Evolutionary conservation across 2,888 invertebrate genomes (phyloP), one percentile per base, ranked within the genome.

Genomic region (Drosophila macrothrix): DNA sequence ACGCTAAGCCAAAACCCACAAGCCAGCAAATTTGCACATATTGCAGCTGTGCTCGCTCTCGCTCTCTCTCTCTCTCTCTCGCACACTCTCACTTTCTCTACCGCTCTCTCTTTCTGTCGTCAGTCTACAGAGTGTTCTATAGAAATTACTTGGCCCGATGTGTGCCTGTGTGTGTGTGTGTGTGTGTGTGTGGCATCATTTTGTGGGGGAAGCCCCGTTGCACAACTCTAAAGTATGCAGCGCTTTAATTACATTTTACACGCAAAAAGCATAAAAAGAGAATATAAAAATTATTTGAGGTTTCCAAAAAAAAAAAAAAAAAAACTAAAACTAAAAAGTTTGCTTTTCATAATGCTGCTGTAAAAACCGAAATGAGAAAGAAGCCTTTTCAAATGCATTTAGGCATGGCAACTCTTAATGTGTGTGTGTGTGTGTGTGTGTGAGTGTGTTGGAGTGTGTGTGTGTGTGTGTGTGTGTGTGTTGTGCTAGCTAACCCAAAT

Each of bases 241-340:
- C 60, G 81, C 81, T 82, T 82, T 82, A 82, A 82, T 82, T 82
- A 83, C 84, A 82, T 82, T 82, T 83, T 77, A 82, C 74, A 73
- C 67, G 58, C 63, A 78, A 61, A 66, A 41, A 71, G 33, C 52
- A 72, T 49, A 61, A 61, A 46, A 67, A 61, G 49, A 43, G 53
- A 53, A 79, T 63, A 59, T 61, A 43, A 61, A 73, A 78, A 82
- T 79, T 67, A 71, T 79, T 82, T 67, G 60, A 49, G 61, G n/a
- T 64, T 54, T 66, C 62, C 50, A 64, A 54, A 54, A 7, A 12
- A 55, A 55, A 55, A 59, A 43, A 59, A 39, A 46, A n/a, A 7
- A 46, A n/a, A 5, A 2, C 9, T 31, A 19, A 25, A 46, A 4
- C 46, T 19, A 28, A 74, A 64, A 72, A 66, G 46, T 62, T 69